Base-by-base conservation (phyloP, 2,113 vertebrate genomes). In the Stigmatopora nigra region DNA sequence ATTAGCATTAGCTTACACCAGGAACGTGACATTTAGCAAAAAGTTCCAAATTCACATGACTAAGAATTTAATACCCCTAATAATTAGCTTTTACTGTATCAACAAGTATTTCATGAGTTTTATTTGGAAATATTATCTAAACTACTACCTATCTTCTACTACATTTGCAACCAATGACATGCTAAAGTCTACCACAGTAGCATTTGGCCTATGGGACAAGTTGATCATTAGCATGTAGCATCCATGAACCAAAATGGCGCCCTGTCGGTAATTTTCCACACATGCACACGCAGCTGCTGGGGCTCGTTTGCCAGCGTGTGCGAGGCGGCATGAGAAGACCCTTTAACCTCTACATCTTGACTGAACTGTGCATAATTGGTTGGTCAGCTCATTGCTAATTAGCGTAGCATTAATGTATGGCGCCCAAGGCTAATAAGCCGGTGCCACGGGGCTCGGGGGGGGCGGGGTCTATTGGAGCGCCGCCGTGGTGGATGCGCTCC, bases 341-440 rank as follows among this genome's bases (percentile, higher is more conserved):
- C 84, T 87, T 85, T 87, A 80, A 89, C 88, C 86, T 78, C 73
- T 73, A 73, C 64, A 76, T 82, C 72, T 81, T 85, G 82, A 88
- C 61, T 88, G 88, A 90, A 82, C 86, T 86, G 84, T 87, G 81
- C 70, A 82, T 89, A 91, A 91, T 90, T 84, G 84, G 82, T 75
- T 80, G 88, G 86, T 89, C 87, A 88, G 80, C 84, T 86, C 78
- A 77, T 81, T 76, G 83, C 85, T 92, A 89, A 92, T 92, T 92
- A 89, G 78, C 61, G 76, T 76, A 52, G 77, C 82, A 81, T 87
- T 88, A 88, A 84, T 84, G 83, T 79, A 75, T 9, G 65, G 71
- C 49, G 77, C 83, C 86, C 63, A 65, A 65, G 83, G 87, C 80
- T 38, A 75, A 61, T 38, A 25, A 41, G 78, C 38, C 14, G 75